Conservation (phyloP, 2,888 invertebrate genomes). For the Acrocyrtus sp. region DNA sequence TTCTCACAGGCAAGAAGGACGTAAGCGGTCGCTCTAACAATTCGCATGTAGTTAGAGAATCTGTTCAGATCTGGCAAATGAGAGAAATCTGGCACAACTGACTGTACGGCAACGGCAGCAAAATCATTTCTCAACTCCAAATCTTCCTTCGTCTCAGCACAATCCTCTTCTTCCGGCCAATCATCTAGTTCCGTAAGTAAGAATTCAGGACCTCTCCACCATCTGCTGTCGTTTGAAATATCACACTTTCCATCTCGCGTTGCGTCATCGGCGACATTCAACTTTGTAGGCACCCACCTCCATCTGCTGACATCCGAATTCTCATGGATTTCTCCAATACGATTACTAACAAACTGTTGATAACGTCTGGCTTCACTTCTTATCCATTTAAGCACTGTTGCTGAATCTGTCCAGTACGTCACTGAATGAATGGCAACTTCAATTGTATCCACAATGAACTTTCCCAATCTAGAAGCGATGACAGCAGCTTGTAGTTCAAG, state of each 20-base stretch:
- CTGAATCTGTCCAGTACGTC: conserved; percentile 48
- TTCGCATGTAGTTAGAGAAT: neutral
- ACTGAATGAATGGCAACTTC: conserved; percentile 5
- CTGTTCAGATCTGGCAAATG: neutral
- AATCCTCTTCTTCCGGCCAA: conserved; percentile 32
- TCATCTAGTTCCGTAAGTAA: conserved; percentile 9
- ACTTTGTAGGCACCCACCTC: conserved; percentile 48
- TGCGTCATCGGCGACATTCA: conserved; percentile 56
- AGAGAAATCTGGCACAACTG: neutral
- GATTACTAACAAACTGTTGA: conserved; percentile 47
- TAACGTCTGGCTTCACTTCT: conserved; percentile 24
- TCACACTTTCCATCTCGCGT: conserved; percentile 20
- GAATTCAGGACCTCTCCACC: conserved; percentile 56
- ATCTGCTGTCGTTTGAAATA: conserved; percentile 19
- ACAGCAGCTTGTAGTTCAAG: conserved; percentile 23
- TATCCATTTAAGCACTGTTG: conserved; percentile 52
- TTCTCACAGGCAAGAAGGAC: neutral
- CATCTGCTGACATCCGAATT: conserved; percentile 25
- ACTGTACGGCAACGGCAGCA: neutral
- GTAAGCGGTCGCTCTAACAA: conserved; percentile 2
- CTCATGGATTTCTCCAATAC: conserved; percentile 58
- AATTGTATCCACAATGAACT: neutral
- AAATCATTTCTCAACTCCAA: neutral
- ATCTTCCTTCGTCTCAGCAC: neutral
- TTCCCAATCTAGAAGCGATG: neutral